Conservation (phyloP, 2,797 vertebrate species). For the Notolabrus celidotus region DNA sequence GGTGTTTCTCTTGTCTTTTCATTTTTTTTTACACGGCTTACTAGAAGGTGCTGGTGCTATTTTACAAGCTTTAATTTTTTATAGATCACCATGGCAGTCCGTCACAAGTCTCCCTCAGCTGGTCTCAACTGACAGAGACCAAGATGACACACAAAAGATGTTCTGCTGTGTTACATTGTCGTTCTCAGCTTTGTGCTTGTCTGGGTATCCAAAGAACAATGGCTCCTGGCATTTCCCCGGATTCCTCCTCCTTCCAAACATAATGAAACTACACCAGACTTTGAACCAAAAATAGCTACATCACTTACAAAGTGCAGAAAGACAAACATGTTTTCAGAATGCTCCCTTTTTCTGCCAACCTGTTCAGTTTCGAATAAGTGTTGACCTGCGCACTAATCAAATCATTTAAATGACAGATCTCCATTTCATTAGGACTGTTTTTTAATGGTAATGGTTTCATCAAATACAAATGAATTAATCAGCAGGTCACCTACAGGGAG, state of each 20-base stretch:
- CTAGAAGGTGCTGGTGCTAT: slow-evolving; percentile 53
- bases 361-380: slow-evolving; percentile 1
- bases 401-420: slow-evolving; percentile 5
- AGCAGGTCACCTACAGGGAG: slow-evolving; percentile 29
- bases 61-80: slow-evolving; percentile 62
- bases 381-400: slow-evolving; percentile 26
- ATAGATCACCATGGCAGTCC: slow-evolving; percentile 55
- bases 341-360: background rate
- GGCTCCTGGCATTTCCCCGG: slow-evolving; percentile 63
- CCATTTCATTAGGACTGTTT: slow-evolving; percentile 5
- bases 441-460: slow-evolving; percentile 32
- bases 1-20: background rate
- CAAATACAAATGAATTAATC: slow-evolving; percentile 31
- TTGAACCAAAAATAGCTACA: slow-evolving; percentile 48
- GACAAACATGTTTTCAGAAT: slow-evolving; percentile 7
- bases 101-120: slow-evolving; percentile 60
- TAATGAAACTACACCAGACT: slow-evolving; percentile 45
- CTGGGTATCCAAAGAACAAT: slow-evolving; percentile 66
- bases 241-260: slow-evolving; percentile 53
- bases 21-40: slow-evolving; percentile 43
- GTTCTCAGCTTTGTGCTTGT: slow-evolving; percentile 61
- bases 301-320: slow-evolving; percentile 9
- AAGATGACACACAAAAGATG: slow-evolving; percentile 63
- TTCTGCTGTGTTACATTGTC: slow-evolving; percentile 62
- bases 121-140: slow-evolving; percentile 64